A percentile compares a stretch with the other conserved stretches of the same genome.
These are phyloP conservation scores for Pangasius krempfi DNA, from an alignment of 2,797 vertebrate genomes.

Conservation along the genomic window DNA sequence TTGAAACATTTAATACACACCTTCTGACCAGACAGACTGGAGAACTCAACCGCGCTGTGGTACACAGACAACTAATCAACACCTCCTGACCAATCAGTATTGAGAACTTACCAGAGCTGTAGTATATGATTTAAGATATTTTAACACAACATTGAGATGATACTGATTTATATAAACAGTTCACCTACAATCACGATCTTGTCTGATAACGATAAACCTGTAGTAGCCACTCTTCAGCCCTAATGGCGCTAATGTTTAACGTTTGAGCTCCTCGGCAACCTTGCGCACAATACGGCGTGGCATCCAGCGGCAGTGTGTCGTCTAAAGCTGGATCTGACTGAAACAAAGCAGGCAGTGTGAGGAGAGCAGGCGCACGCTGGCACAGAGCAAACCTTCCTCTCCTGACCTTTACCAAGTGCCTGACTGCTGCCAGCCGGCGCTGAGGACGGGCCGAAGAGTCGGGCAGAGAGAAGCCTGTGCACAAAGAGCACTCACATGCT, in stretches of 20 bases:
- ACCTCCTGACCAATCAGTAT: background rate
- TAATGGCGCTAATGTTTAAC: too few relatives aligned
- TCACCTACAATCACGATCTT: background rate
- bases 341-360: slow-evolving; percentile 70
- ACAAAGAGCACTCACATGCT: slow-evolving; percentile 62
- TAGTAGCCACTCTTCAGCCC: too few relatives aligned
- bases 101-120: background rate
- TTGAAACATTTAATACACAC: too few relatives aligned
- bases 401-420: slow-evolving; percentile 69
- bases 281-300: background rate
- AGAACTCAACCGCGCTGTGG: background rate
- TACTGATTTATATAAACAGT: too few relatives aligned
- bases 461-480: background rate
- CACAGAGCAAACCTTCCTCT: slow-evolving; percentile 56
- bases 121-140: background rate
- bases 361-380: slow-evolving; percentile 56
- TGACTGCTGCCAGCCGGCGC: slow-evolving; percentile 53
- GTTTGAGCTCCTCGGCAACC: background rate
- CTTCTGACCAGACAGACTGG: background rate
- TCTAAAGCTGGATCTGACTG: slow-evolving; percentile 19
- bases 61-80: background rate
- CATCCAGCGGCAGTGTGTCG: slow-evolving; percentile 4
- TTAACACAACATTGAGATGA: background rate
- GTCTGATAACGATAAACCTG: too few relatives aligned
- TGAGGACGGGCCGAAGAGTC: slow-evolving; percentile 19